Evolutionary conservation across 2,888 invertebrate genomes (phyloP).

Genomic region (Folsomia candida): DNA sequence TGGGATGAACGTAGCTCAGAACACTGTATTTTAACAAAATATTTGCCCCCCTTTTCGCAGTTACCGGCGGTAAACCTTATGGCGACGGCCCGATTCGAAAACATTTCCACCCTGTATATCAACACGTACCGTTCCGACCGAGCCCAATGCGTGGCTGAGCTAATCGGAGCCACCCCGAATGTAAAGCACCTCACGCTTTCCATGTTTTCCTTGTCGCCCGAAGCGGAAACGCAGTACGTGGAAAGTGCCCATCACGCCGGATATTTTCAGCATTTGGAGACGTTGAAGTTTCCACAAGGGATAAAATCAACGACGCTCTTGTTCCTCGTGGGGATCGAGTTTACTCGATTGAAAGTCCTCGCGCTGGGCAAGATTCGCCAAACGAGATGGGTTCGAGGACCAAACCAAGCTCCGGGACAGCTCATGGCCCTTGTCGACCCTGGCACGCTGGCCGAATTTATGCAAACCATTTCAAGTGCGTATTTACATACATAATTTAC

Average conservation of each 20-base stretch:
- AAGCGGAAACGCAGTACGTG: background rate
- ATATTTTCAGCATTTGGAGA: background rate
- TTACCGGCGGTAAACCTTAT: background rate
- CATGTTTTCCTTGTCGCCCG: background rate
- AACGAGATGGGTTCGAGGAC: background rate
- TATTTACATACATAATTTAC: no score
- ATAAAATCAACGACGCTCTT: background rate
- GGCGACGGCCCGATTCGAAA: background rate
- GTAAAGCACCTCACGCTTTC: background rate
- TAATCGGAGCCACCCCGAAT: background rate
- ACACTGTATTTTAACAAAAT: no score
- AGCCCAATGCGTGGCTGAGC: background rate
- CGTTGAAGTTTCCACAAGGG: background rate
- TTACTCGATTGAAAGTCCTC: background rate
- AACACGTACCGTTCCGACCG: background rate
- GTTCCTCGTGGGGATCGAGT: background rate
- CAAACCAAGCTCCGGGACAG: background rate
- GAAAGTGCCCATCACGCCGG: background rate
- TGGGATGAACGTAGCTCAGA: no score
- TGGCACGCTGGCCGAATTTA: background rate
- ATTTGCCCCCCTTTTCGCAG: no score
- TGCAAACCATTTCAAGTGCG: background rate
- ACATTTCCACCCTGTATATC: background rate
- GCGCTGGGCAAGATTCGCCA: background rate
- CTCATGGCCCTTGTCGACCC: background rate